Evolutionary conservation across 2,113 vertebrate species (phyloP), one percentile per base, ranked within the genome.

Genomic region (Scartelaos histophorus): DNA sequence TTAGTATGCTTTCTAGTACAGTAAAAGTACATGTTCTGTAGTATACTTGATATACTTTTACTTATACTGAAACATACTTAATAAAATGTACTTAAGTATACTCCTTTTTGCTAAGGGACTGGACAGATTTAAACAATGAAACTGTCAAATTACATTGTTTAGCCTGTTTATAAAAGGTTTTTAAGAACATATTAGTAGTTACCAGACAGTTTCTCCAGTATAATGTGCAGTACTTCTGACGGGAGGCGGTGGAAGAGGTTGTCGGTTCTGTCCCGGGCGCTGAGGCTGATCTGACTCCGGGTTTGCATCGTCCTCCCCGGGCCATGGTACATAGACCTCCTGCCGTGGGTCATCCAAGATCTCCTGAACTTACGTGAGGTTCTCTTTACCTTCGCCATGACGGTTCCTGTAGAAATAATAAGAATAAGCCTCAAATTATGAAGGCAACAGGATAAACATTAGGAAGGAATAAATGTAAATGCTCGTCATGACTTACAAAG

Each of bases 221-320:
- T 87, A 86, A 95, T 88, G n/a, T 95, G 87, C 15, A 96, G 93
- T 74, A 98, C 90, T 89, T 97, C 97, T 1, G 94, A 1, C 0
- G 97, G 97, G 0, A 98, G 90, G 0, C 29, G 49, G 80, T 90
- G 88, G 70, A 97, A 95, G 74, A 89, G 92, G 49, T 92, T 85
- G 0, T 84, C 16, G n/a, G 9, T 13, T 11, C 78, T 74, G 92
- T 80, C 38, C 45, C n/a, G 12, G 56, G 56, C 73, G 6, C 69
- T 34, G 46, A n/a, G 15, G 47, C 34, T 7, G 66, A 21, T 3
- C 6, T 76, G 90, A 81, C 87, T 78, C 9, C 92, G 85, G 22
- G 82, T 82, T 70, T 66, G 69, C 61, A 53, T 6, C 51, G 0
- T 25, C 22, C 13, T 77, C 46, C 69, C 24, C n/a, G 11, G 35